These are phyloP conservation scores for Osmerus mordax DNA, from an alignment of 2,113 vertebrate genomes.

Conservation along the genomic window DNA sequence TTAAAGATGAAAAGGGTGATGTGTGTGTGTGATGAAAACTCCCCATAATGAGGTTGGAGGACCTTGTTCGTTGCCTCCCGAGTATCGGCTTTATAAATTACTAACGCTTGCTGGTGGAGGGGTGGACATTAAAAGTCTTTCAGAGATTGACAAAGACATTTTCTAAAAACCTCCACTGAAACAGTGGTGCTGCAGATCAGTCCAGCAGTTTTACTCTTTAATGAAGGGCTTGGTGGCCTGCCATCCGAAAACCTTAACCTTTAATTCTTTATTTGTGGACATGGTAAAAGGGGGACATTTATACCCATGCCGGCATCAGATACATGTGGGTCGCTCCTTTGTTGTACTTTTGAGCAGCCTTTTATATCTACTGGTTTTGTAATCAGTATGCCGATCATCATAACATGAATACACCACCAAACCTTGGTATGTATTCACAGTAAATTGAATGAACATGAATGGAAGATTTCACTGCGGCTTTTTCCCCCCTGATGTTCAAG, in stretches of 20 bases:
- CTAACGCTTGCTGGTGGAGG: slow-evolving; percentile 56
- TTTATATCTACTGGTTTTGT: slow-evolving; percentile 10
- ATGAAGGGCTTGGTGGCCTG: slow-evolving; percentile 76
- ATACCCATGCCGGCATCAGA: slow-evolving; percentile 28
- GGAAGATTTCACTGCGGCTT: too few relatives aligned
- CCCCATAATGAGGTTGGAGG: slow-evolving; percentile 68
- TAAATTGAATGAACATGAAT: too few relatives aligned
- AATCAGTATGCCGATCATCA: slow-evolving; percentile 39
- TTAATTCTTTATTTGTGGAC: slow-evolving; percentile 51
- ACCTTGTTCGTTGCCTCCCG: slow-evolving; percentile 64
- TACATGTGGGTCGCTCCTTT: slow-evolving; percentile 39
- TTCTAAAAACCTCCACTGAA: slow-evolving; percentile 56
- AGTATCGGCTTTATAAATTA: slow-evolving; percentile 70
- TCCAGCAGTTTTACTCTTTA: slow-evolving; percentile 58
- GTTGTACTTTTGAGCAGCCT: slow-evolving; percentile 37
- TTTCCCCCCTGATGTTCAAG: too few relatives aligned
- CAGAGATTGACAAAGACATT: slow-evolving; percentile 61
- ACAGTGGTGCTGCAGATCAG: slow-evolving; percentile 52
- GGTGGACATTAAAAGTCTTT: slow-evolving; percentile 60
- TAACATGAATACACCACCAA: slow-evolving; percentile 50
- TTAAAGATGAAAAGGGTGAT: slow-evolving; percentile 45
- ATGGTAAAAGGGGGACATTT: slow-evolving; percentile 63
- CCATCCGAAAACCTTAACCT: slow-evolving; percentile 62
- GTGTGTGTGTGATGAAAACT: slow-evolving; percentile 59
- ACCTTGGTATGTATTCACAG: not conserved